These are phyloP conservation scores for Liodrosophila aerea DNA, from an alignment of 2,888 invertebrate genomes.

Conservation along the genomic window DNA sequence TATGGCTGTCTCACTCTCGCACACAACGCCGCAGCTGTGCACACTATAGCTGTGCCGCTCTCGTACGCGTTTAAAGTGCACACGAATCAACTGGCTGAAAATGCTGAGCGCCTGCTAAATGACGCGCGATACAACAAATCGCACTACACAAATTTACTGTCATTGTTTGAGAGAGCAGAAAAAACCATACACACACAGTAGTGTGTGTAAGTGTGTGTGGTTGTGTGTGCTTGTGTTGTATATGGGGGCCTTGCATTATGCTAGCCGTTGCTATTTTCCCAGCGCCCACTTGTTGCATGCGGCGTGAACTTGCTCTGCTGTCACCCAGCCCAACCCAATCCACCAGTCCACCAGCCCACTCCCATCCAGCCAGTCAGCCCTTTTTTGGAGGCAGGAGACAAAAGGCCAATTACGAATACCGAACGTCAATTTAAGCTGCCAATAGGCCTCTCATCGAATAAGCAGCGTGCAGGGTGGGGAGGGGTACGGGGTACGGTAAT, in stretches of 20 bases:
- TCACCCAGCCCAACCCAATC: background rate
- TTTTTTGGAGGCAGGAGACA: conserved; percentile 39
- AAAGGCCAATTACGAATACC: conserved; percentile 68
- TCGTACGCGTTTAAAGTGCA: conserved; percentile 20
- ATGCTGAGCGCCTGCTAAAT: conserved; percentile 79
- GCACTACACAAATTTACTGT: conserved; percentile 67
- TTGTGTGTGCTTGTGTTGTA: conserved; percentile 14
- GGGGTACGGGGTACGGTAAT: conserved; percentile 49
- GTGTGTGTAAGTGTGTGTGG: conserved; percentile 23
- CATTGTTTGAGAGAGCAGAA: conserved; percentile 38
- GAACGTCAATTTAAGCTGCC: conserved; percentile 53
- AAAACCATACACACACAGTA: conserved; percentile 30
- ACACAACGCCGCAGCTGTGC: background rate
- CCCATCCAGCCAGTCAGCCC: conserved; percentile 20
- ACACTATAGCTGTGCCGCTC: conserved; percentile 9
- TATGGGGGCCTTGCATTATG: conserved; percentile 43
- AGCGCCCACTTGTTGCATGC: conserved; percentile 53
- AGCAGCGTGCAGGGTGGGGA: conserved; percentile 23
- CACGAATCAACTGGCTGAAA: conserved; percentile 44
- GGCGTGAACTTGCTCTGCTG: conserved; percentile 11
- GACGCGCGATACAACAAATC: conserved; percentile 81
- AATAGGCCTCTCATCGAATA: conserved; percentile 71
- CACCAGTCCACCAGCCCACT: conserved; percentile 2
- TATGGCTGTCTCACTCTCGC: conserved; percentile 15
- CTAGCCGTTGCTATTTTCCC: conserved; percentile 57